Evolutionary conservation across 2,113 vertebrate species (phyloP).

Genomic region (Chascanopsetta lugubris): DNA sequence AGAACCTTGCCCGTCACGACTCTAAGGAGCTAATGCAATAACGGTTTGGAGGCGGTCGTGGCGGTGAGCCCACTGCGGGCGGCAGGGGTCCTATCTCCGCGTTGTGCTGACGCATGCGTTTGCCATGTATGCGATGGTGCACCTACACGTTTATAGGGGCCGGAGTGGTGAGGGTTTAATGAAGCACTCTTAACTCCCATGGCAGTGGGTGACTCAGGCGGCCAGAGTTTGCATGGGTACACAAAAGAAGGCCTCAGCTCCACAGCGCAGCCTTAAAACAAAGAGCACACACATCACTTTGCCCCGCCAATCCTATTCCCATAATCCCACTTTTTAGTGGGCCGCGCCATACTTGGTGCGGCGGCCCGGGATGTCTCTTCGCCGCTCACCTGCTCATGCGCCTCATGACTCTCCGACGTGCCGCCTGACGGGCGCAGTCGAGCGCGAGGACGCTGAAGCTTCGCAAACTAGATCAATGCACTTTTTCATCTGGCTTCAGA

Average conservation of each 20-base stretch:
- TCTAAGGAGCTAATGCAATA: constrained; percentile 46
- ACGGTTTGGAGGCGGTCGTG: constrained; percentile 41
- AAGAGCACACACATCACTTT: constrained; percentile 25
- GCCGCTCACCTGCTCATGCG: constrained; percentile 5
- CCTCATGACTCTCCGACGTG: constrained; percentile 16
- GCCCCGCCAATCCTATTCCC: constrained; percentile 39
- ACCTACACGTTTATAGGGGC: constrained; percentile 40
- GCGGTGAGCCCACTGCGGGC: constrained; percentile 36
- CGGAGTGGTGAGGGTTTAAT: constrained; percentile 52
- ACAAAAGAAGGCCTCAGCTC: constrained; percentile 45
- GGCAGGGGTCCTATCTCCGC: constrained; percentile 17
- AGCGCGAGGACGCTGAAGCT: constrained; percentile 60
- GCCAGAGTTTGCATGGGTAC: constrained; percentile 51
- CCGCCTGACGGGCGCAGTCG: constrained; percentile 47
- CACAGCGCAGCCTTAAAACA: constrained; percentile 45
- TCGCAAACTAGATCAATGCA: constrained; percentile 55
- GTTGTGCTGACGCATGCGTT: constrained; percentile 28
- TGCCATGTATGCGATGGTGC: constrained; percentile 28
- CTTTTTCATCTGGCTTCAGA: constrained; percentile 45
- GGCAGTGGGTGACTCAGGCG: constrained; percentile 43
- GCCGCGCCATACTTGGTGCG: constrained; percentile 24
- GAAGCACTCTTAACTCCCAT: constrained; percentile 63
- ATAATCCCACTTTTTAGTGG: constrained; percentile 66
- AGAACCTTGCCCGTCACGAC: constrained; percentile 53
- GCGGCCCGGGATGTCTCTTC: neutral